Base-by-base conservation (phyloP, 2,797 vertebrate genomes). In the Bryconaethiops microstoma region DNA sequence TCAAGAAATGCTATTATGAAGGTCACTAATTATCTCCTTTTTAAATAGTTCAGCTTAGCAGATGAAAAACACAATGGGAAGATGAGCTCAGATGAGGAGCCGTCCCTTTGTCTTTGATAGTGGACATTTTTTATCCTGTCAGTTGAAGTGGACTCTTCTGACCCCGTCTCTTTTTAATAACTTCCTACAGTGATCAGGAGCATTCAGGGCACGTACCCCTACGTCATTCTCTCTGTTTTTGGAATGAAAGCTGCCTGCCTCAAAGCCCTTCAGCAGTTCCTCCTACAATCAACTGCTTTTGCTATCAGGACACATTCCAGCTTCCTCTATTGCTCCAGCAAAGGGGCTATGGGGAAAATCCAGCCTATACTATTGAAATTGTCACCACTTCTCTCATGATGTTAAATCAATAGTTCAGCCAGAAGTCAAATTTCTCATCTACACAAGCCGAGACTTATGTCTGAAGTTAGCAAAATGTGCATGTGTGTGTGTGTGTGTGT, bases 201-300 rank as follows among this genome's bases (percentile, higher is more conserved):
- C 67, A 25, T 48, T 76, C 42, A 40, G 39, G 25, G 57, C 14
- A n/a, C 1, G 14, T 19, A 55, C 71, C 1, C 40, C 19, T 67
- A 40, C 25, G 67, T 79, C 77, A 67, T n/a, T 35, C 21, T 54
- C 21, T 25, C 7, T 50, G 48, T 68, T 78, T 78, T 57, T n/a
- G 86, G 74, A 79, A 85, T 52, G 83, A 82, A 78, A 86, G 63
- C 86, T 87, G 88, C 88, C 91, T 90, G 83, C 89, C 90, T 55
- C 86, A 83, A 91, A 88, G 88, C 79, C 85, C 89, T 88, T 88
- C 83, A 85, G 89, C 89, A 81, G 75, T 42, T 73, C 86, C 79
- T 79, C 86, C 78, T 77, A 12, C 84, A 52, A 69, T 76, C 81
- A 48, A 42, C 74, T 76, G 71, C 54, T 84, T 81, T 76, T 29